Evolutionary conservation across 1,140 invertebrate species (phyloP), one percentile per base, ranked within the genome.

Genomic region (Mercenaria mercenaria): DNA sequence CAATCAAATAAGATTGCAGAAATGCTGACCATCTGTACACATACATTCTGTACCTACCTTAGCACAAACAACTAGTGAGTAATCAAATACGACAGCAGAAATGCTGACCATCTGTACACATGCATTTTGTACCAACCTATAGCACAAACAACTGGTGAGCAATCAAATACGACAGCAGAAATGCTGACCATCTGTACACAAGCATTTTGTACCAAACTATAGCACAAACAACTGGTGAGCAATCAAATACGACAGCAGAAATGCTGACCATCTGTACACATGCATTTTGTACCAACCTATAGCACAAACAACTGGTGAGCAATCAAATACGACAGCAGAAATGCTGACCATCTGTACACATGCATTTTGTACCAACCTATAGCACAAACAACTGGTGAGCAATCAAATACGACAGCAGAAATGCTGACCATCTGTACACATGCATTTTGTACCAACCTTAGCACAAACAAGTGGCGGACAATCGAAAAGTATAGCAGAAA

Each of bases 81-180:
- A 94, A 50, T 90, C 81, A 26, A n/a, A 59, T 39, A 34, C 93
- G 91, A 47, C 92, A 91, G 83, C 94, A 94, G 32, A 72, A 83
- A 61, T 82, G 61, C 18, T 92, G 81, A 20, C 94, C 93, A 67
- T 92, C 90, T n/a, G 90, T 81, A 90, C 94, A 94, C 10, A 93
- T 69, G 90, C 94, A 94, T 47, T 91, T 91, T 32, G 92, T 91
- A 85, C 94, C 64, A 84, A 94, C 93, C 90, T 89, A n/a, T 56
- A 59, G 90, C 67, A 91, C 93, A 94, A 29, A 83, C 76, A 37
- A 91, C 26, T 29, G 69, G 81, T 23, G 91, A 29, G n/a, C 59
- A 61, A 61, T 61, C 59, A n/a, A n/a, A 61, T n/a, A 61, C 8
- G 56, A 10, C n/a, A n/a, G 6, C 56, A 61, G 56, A 29, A 20